Evolutionary conservation across 2,888 invertebrate species (phyloP).

Genomic region (Siphlonurus alternatus): DNA sequence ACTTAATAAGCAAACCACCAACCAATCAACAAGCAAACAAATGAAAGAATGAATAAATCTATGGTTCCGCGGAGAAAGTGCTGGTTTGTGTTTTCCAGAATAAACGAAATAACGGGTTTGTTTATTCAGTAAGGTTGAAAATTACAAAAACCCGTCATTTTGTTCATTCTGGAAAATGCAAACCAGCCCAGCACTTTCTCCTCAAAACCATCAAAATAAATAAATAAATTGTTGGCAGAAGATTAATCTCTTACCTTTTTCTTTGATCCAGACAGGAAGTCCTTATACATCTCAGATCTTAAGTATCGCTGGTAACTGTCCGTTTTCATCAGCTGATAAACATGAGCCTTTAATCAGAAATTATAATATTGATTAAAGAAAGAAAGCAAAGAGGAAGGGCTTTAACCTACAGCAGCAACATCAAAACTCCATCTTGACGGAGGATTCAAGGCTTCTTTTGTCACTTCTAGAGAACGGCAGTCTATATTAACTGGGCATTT

Average conservation of each 20-base stretch:
- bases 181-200: neutral
- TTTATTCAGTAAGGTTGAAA: no score
- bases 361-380: no score
- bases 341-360: slow-evolving; percentile 61
- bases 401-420: slow-evolving; percentile 69
- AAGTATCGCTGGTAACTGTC: slow-evolving; percentile 97
- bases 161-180: slow-evolving; percentile 1
- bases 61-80: no score
- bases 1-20: no score
- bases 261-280: slow-evolving; percentile 85
- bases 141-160: no score
- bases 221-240: slow-evolving; percentile 16
- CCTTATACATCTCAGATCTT: slow-evolving; percentile 97
- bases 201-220: neutral
- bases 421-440: slow-evolving; percentile 93
- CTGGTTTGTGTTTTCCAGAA: no score
- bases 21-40: no score
- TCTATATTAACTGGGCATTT: slow-evolving; percentile 96
- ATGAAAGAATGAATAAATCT: no score
- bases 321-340: slow-evolving; percentile 98
- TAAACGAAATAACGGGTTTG: no score
- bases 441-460: slow-evolving; percentile 60
- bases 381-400: neutral
- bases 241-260: slow-evolving; percentile 94
- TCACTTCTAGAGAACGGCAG: slow-evolving; percentile 72